Evolutionary conservation across 2,113 vertebrate genomes (phyloP), one percentile per base, ranked within the genome.

Genomic region (Alces alces): DNA sequence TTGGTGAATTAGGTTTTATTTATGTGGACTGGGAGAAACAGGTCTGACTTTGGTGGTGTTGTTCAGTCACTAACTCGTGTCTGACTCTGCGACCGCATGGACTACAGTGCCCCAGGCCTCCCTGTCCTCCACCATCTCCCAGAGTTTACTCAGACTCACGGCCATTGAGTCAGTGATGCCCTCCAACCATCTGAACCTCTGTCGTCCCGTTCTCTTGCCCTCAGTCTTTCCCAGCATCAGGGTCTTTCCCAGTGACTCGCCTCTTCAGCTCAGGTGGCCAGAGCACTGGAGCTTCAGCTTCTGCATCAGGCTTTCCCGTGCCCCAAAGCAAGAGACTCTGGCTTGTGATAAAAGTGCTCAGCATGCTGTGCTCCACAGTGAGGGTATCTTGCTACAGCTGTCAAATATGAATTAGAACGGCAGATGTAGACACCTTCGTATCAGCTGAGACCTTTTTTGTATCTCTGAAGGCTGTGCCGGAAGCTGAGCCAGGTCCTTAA

Each of bases 71-170:
- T 70, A 5, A 36, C n/a, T 70, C 10, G 21, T 43, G 11, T 73
- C 70, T 43, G 23, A 14, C 11, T 43, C n/a, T 3, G 11, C 0
- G 3, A 14, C 21, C 36, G 1, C 11, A 7, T 1, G 70, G 36
- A 43, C 36, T 1, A 6, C 70, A 43, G 36, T 0, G 28, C 23
- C 8, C 11, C 70, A 76, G 70, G 36, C 70, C 1, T 27, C 36
- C 70, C 36, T 27, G 36, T 76, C 70, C 23, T 2, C 43, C 36
- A 43, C 11, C 23, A 14, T 3, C 23, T 43, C 21, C 36, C 23
- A 4, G 36, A 76, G 36, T 14, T 43, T 27, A 4, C 70, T 76
- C 11, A 43, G 1, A 76, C 70, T 76, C 70, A 14, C 3, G 70
- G 13, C 70, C 11, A 6, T 2, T 3, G 21, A 43, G 70, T 14